These are phyloP conservation scores for Oligia strigilis DNA, from an alignment of 2,888 invertebrate genomes.

Conservation along the genomic window DNA sequence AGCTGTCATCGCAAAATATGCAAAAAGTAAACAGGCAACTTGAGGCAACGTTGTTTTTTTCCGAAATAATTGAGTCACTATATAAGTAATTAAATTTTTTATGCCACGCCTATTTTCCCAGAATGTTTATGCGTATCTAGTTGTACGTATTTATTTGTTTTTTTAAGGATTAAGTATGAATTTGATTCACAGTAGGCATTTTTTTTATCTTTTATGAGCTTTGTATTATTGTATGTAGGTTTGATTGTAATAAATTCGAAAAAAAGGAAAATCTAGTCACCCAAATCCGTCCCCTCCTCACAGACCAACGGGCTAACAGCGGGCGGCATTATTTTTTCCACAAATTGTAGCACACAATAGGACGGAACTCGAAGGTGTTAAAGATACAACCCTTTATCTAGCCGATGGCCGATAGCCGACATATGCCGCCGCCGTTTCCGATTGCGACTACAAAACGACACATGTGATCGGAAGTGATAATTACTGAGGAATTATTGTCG, in stretches of 20 bases:
- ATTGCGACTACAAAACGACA: constrained; percentile 69
- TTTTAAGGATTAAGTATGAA: too few species aligned
- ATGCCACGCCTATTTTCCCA: too few species aligned
- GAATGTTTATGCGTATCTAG: too few species aligned
- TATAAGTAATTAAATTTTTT: too few species aligned
- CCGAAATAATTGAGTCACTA: not conserved
- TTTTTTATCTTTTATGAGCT: too few species aligned
- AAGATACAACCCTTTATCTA: constrained; percentile 85
- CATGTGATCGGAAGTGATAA: constrained; percentile 67
- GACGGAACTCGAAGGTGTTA: constrained; percentile 82
- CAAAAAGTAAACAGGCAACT: not conserved
- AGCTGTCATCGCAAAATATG: not conserved
- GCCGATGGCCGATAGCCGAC: constrained; percentile 70
- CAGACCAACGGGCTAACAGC: constrained; percentile 75
- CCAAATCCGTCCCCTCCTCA: constrained; percentile 72
- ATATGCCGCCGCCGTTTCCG: constrained; percentile 84
- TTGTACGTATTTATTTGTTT: too few species aligned
- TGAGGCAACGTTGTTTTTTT: not conserved
- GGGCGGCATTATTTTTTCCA: constrained; percentile 81
- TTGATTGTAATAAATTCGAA: too few species aligned
- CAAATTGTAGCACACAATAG: constrained; percentile 82
- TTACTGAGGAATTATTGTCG: constrained; percentile 38
- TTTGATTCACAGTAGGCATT: too few species aligned
- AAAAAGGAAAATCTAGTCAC: not conserved
- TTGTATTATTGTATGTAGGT: too few species aligned